Conservation (phyloP, 2,888 invertebrate genomes). For the Rotaria magnacalcarata region DNA sequence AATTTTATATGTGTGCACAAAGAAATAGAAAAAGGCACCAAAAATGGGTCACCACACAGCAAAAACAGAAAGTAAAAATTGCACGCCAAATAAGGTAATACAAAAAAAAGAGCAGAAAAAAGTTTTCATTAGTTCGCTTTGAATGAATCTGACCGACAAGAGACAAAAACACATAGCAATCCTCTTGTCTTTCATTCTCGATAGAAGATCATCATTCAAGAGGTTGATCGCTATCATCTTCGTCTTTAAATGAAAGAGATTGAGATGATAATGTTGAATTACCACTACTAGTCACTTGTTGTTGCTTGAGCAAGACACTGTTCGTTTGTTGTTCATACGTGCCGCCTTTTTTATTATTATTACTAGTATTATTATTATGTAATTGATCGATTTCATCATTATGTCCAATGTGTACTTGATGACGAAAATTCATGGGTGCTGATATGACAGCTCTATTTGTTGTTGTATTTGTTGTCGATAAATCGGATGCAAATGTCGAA, state of each 20-base stretch:
- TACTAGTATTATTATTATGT: neutral
- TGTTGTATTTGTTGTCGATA: conserved; percentile 39
- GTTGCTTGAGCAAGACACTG: neutral
- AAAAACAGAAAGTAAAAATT: conserved; percentile 1
- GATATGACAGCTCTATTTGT: conserved; percentile 43
- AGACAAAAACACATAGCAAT: neutral
- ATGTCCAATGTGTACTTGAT: conserved; percentile 41
- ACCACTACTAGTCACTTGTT: conserved; percentile 10
- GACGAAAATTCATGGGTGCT: conserved; percentile 46
- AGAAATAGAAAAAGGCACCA: neutral
- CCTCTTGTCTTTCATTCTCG: conserved; percentile 18
- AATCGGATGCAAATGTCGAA: conserved; percentile 34
- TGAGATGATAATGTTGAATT: conserved; percentile 36
- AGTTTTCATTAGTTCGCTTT: neutral
- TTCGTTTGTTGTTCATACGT: conserved; percentile 18
- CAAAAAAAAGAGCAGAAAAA: neutral
- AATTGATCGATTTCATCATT: neutral
- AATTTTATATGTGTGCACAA: neutral
- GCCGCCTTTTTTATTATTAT: too few species aligned
- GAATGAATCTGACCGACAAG: neutral
- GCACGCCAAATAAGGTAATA: conserved; percentile 13
- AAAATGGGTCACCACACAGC: conserved; percentile 26
- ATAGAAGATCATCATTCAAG: conserved; percentile 6
- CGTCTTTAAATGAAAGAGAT: conserved; percentile 31
- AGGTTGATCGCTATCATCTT: conserved; percentile 26